Evolutionary conservation across 2,113 vertebrate genomes (phyloP), one percentile per base, ranked within the genome.

Genomic region (Lethenteron reissneri): DNA sequence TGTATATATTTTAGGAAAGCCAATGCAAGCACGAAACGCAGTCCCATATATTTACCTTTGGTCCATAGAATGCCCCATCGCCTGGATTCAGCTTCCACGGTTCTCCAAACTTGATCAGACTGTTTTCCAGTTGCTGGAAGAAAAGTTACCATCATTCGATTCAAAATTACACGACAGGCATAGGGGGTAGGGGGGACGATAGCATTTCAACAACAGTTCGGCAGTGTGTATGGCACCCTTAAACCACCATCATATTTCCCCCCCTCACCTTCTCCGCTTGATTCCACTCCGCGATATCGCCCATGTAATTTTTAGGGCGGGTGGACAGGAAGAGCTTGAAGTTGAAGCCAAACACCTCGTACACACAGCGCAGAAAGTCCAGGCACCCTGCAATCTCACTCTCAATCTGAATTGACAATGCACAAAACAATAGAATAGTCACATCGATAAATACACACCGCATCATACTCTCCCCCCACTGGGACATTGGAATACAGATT

Each of bases 311-410:
- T 79, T 95, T 92, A 9, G 94, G 94, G 71, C 91, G 84, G 70
- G 94, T 99, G 73, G 92, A 96, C 69, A 99, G 88, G 79, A 97
- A 89, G 73, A 99, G 81, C 82, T 96, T 96, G 79, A 99, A 96
- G 2, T 84, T 88, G 82, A 99, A 99, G 76, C 91, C 94, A 73
- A 99, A 97, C 71, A 89, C 84, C 2, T 78, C 78, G 70, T 97
- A 97, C 10, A 99, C 90, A 0, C 87, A 74, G n/a, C 84, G 85
- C 70, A 99, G 80, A 79, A 97, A 99, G 75, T 94, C 82, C 79
- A 97, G 83, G 72, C 94, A 99, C 74, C 85, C 86, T 78, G 89
- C 95, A 72, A 99, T 99, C 82, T 99, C 94, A 0, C 78, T 80
- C 73, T 90, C 89, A 71, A 97, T 99, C 94, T 99, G 80, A 10